Base-by-base conservation (phyloP, 2,797 vertebrate species). In the Choloepus didactylus region DNA sequence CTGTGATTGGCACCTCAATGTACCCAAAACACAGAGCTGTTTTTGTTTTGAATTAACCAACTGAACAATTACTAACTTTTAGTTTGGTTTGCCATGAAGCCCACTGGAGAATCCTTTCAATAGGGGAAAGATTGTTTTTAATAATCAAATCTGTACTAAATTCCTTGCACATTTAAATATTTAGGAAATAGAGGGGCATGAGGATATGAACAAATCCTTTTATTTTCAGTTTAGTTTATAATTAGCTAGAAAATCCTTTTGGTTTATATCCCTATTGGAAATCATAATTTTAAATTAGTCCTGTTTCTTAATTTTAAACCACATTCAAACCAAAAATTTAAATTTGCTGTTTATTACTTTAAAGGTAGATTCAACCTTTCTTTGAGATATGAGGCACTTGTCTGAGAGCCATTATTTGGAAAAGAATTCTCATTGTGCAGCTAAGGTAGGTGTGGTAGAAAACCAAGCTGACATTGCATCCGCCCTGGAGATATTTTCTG, bases 401-500 rank as follows among this genome's bases (percentile, higher is more conserved):
- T 76, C 44, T 51, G 38, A 89, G 10, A 87, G 15, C 2, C 54
- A 64, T 87, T 93, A 70, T 77, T 92, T 81, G 72, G 18, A 94
- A 84, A 75, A 27, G 4, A 87, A 72, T n/a, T 90, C 49, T 64
- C 46, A 29, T 6, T 46, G 69, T 66, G 18, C 51, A 81, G 59
- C 86, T 83, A 66, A 80, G 29, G 11, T 56, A 92, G 31, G 31
- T 80, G 41, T n/a, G 29, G 44, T 29, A 69, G 73, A 89, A 95
- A 95, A 85, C 82, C 84, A 94, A 90, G 44, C 49, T 87, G 69
- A 85, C 60, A 49, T 79, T 54, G 29, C 44, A 94, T 93, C 66
- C 51, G 85, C 82, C 91, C 35, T 85, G n/a, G 21, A 93, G 73
- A 62, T 87, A 93, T 79, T 88, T 97, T 89, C 51, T 92, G 92